These are phyloP conservation scores for Spongilla lacustris DNA, from an alignment of 37 sponge, comb jelly and placozoan species.

Conservation along the genomic window DNA sequence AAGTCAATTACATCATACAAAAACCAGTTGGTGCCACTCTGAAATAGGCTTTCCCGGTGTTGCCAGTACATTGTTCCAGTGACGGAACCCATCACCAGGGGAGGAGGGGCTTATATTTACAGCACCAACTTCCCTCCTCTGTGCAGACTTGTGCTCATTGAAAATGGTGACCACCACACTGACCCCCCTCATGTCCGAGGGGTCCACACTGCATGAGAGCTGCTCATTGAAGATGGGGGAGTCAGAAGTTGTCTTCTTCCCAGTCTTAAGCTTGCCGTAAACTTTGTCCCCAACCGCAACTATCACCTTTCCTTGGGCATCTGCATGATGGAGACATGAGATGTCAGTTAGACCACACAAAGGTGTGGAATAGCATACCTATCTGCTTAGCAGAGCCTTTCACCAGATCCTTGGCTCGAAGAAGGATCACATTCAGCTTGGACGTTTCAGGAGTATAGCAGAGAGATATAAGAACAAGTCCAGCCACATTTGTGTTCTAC, in stretches of 20 bases:
- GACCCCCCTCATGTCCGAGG: slow-evolving; percentile 4
- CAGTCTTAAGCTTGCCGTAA: slow-evolving; percentile 37
- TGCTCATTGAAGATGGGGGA: slow-evolving; percentile 73
- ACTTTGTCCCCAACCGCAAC: slow-evolving; percentile 39
- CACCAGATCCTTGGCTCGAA: slow-evolving; percentile 70
- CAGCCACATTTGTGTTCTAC: slow-evolving; percentile 26
- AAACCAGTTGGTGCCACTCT: slow-evolving; percentile 75
- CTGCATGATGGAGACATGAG: slow-evolving; percentile 17
- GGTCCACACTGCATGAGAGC: slow-evolving; percentile 39
- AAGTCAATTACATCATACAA: no score
- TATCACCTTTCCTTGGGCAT: slow-evolving; percentile 43
- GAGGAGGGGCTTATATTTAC: slow-evolving; percentile 39
- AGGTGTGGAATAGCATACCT: slow-evolving; percentile 34
- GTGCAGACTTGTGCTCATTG: slow-evolving; percentile 39
- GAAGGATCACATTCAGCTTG: slow-evolving; percentile 62
- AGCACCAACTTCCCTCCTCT: slow-evolving; percentile 39
- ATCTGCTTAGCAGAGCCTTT: slow-evolving; percentile 39
- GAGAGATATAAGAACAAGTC: slow-evolving; percentile 48
- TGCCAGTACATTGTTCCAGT: slow-evolving; percentile 70
- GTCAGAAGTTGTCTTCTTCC: slow-evolving; percentile 34
- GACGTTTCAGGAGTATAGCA: slow-evolving; percentile 46
- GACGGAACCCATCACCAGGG: slow-evolving; percentile 56
- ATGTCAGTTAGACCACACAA: neutral
- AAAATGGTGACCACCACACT: slow-evolving; percentile 26
- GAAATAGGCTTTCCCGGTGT: slow-evolving; percentile 68